phyloP scores from a whole-genome alignment of 2,113 vertebrate genomes.

The Protomyctophum bolini region DNA sequence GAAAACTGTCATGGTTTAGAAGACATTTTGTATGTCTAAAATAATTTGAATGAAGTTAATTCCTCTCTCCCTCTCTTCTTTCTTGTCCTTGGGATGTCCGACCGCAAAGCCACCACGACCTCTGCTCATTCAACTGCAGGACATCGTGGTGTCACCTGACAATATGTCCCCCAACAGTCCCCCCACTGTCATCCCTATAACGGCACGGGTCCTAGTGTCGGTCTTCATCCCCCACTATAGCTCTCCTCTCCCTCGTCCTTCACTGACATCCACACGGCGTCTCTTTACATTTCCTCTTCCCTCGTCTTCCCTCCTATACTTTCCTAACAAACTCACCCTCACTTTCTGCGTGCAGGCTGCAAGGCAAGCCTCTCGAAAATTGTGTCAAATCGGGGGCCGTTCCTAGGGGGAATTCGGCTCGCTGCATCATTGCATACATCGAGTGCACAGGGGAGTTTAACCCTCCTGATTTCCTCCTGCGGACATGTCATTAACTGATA shows the following conservation, averaged over 20 bases:
- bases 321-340: conserved; percentile 41
- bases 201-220: too few relatives aligned
- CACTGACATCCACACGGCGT: background rate
- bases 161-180: background rate
- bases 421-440: conserved; percentile 65
- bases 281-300: background rate
- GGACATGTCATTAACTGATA: conserved; percentile 70
- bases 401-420: conserved; percentile 41
- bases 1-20: too few relatives aligned
- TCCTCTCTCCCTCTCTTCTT: background rate
- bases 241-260: background rate
- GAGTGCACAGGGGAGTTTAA: conserved; percentile 56
- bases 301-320: conserved; percentile 13
- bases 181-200: too few relatives aligned
- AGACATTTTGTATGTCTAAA: too few relatives aligned
- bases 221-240: background rate
- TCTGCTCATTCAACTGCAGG: background rate
- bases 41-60: too few relatives aligned
- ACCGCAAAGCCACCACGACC: conserved; percentile 5
- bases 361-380: conserved; percentile 47
- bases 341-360: conserved; percentile 20
- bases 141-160: too few relatives aligned
- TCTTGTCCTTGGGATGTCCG: background rate
- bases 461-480: conserved; percentile 53
- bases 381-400: conserved; percentile 62